phyloP scores from a whole-genome alignment of 2,888 invertebrate species.

The Erynnis tages region DNA sequence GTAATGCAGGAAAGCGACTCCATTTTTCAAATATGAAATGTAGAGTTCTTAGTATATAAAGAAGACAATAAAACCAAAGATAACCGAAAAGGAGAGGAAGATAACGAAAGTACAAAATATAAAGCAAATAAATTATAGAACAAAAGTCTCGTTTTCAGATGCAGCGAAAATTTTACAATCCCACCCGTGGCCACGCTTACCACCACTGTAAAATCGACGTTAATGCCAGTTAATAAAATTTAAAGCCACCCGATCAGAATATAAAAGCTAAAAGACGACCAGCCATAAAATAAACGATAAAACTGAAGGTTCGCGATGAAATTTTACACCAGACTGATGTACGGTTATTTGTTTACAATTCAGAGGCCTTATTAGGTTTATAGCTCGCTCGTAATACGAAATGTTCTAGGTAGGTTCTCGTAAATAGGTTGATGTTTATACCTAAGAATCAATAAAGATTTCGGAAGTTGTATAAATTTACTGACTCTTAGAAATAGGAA shows the following conservation, averaged over 20 bases:
- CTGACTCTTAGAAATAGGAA: too few species aligned
- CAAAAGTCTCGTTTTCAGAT: not conserved
- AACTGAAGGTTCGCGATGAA: slow-evolving; percentile 18
- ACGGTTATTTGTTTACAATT: slow-evolving; percentile 25
- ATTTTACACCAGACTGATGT: slow-evolving; percentile 23
- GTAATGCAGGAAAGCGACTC: too few species aligned
- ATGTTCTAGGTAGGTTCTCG: not conserved
- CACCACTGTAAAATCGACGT: slow-evolving; percentile 8
- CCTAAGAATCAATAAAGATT: slow-evolving; percentile 1
- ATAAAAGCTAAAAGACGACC: slow-evolving; percentile 25
- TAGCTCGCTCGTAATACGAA: not conserved
- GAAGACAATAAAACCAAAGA: too few species aligned
- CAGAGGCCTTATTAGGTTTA: slow-evolving; percentile 15
- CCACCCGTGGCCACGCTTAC: not conserved
- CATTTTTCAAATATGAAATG: too few species aligned
- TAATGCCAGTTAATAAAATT: slow-evolving; percentile 22
- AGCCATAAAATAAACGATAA: slow-evolving; percentile 20
- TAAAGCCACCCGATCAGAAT: slow-evolving; percentile 21
- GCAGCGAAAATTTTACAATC: slow-evolving; percentile 3
- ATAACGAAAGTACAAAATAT: not conserved
- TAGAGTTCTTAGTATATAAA: too few species aligned
- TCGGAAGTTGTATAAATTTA: too few species aligned
- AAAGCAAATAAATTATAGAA: not conserved
- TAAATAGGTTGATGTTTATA: slow-evolving; percentile 1
- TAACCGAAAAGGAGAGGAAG: not conserved